Evolutionary conservation across 2,888 invertebrate genomes (phyloP).

Genomic region (Meiosimyza decipiens): DNA sequence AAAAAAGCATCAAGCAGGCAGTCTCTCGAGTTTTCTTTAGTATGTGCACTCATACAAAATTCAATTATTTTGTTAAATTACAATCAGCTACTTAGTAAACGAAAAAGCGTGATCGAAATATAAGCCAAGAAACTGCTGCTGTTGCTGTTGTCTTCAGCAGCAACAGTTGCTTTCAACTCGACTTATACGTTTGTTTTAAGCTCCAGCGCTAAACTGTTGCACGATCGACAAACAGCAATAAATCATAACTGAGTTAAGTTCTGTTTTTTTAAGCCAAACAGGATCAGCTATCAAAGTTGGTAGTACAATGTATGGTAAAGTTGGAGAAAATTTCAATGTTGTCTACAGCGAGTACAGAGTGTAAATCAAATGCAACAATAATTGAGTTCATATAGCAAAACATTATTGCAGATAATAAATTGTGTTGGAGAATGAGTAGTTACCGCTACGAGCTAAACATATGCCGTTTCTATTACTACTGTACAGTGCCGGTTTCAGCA

Average conservation of each 20-base stretch:
- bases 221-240: constrained; percentile 38
- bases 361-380: constrained; percentile 15
- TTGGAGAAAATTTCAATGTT: neutral
- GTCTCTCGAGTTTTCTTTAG: neutral
- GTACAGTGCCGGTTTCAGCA: too few relatives aligned
- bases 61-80: constrained; percentile 36
- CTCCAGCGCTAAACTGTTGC: constrained; percentile 2
- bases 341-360: neutral
- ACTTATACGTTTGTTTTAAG: neutral
- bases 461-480: too few relatives aligned
- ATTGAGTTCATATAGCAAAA: constrained; percentile 17
- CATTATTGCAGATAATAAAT: constrained; percentile 2
- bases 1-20: neutral
- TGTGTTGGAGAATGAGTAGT: neutral
- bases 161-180: neutral
- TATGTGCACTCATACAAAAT: constrained; percentile 9
- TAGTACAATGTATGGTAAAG: neutral
- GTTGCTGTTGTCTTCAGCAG: constrained; percentile 21
- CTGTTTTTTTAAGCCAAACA: constrained; percentile 18
- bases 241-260: constrained; percentile 44
- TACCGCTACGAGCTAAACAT: too few relatives aligned
- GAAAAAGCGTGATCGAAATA: constrained; percentile 35
- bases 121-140: neutral
- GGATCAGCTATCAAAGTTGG: constrained; percentile 5
- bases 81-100: constrained; percentile 34